Evolutionary conservation across 2,888 invertebrate species (phyloP), one percentile per base, ranked within the genome.

Genomic region (Allophyes oxyacanthae): DNA sequence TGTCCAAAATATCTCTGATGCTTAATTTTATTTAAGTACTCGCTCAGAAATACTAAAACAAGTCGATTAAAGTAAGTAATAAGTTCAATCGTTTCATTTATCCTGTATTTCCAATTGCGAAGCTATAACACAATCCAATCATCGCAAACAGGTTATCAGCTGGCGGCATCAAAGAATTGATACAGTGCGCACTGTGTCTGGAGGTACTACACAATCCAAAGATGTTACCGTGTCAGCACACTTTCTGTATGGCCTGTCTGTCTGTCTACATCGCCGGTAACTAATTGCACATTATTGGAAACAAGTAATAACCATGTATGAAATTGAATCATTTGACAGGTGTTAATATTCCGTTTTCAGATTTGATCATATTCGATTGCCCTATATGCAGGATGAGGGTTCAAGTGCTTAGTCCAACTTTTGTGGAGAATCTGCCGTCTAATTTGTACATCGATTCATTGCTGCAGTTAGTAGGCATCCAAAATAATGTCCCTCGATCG

Each of bases 181-280:
- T 96, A 11, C 95, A 95, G 84, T 96, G 96, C 73, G 91, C 95
- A 1, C 84, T 96, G 30, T 96, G 96, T 58, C 81, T 95, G 61
- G 95, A 95, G 65, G 89, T 94, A 25, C 85, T 96, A 6, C 87
- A 90, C 65, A 92, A 94, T 38, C 95, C 95, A 0, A 95, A 95
- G 81, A 96, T 96, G 95, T 83, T 96, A 70, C 94, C 95, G 0
- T 96, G 96, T 73, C 96, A 96, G 72, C 96, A 96, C 77, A 96
- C 96, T 0, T 96, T 96, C 82, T 96, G 96, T 63, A 83, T 94
- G 54, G 85, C 90, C 1, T 96, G 96, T 71, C 85, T 96, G 26
- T 91, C 94, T 61, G 91, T 90, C 41, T 94, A 94, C 70, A 84
- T 90, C 36, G 85, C 84, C 56, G 90, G 94, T 78, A 63, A 50